Base-by-base conservation (phyloP, 1,140 invertebrate genomes). In the Platorchestia sp. region DNA sequence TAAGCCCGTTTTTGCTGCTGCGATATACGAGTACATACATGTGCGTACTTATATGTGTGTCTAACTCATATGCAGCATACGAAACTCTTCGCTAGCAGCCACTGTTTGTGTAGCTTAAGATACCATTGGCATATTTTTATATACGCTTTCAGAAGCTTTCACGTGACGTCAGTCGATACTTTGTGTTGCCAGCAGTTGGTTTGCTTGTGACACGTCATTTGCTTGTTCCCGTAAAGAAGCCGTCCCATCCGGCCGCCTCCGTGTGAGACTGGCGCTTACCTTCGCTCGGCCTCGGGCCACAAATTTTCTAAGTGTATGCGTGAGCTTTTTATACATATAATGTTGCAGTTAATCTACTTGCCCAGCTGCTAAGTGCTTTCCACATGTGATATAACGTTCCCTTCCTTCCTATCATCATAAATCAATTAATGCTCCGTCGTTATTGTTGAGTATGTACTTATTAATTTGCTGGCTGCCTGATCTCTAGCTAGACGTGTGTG, bases 101-200 rank as follows among this genome's bases (percentile, higher is more conserved):
- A 45, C 45, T 93, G 10, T 93, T 44, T 36, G 91, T 45, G 44
- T 93, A 93, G 91, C 91, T 45, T 93, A 93, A 93, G 91, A 93
- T 93, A 93, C 91, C 45, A 93, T 93, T 93, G 91, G 91, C 91
- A 93, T 93, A 93, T 93, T 93, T 93, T 93, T 93, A 93, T 93
- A 93, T 93, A 47, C 91, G 91, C 91, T 47, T 47, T 45, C 36
- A 44, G 45, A 93, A 93, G 91, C 91, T 93, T 93, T 93, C 36
- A n/a, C 43, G 40, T 93, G 43, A 44, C 45, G 91, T 93, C 91
- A 45, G 36, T n/a, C 91, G 36, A n/a, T 42, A 93, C 45, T 93
- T 93, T 93, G 91, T 47, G 91, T 93, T 93, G 91, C 91, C 91
- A 93, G 87, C 87, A 43, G 91, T 93, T 93, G 91, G 91, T 93